These are phyloP conservation scores for Neofelis nebulosa DNA, from an alignment of 2,113 vertebrate species.

Conservation along the genomic window DNA sequence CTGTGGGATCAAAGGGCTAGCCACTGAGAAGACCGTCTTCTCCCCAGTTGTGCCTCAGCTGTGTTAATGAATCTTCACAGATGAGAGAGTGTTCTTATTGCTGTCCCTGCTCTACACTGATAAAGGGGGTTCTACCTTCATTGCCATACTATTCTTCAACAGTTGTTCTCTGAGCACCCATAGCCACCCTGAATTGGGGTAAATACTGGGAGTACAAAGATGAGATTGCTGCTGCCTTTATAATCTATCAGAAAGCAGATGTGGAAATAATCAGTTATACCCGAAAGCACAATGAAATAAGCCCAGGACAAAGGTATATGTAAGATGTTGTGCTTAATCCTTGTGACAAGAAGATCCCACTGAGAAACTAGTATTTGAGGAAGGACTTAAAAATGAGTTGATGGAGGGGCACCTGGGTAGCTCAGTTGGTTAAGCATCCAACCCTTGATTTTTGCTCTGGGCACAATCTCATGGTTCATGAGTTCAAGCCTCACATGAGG, in stretches of 20 bases:
- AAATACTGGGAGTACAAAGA: not conserved
- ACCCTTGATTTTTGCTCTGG: too few species aligned
- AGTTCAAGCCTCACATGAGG: too few species aligned
- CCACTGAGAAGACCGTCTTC: not conserved
- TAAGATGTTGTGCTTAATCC: not conserved
- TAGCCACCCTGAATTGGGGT: not conserved
- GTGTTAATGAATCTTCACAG: not conserved
- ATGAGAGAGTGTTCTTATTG: not conserved
- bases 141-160: not conserved
- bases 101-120: not conserved
- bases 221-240: not conserved
- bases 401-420: not conserved
- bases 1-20: not conserved
- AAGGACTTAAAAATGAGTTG: not conserved
- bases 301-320: not conserved
- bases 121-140: not conserved
- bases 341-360: not conserved
- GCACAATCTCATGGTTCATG: too few species aligned
- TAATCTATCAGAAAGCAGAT: not conserved
- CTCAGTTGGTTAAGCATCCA: too few species aligned
- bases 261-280: not conserved
- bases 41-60: not conserved
- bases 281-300: not conserved
- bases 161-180: not conserved
- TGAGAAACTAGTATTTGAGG: not conserved